Percentiles rank a stretch among this genome's conserved stretches.
phyloP scores from a whole-genome alignment of 2,888 invertebrate species.

The Agonum fuliginosum region DNA sequence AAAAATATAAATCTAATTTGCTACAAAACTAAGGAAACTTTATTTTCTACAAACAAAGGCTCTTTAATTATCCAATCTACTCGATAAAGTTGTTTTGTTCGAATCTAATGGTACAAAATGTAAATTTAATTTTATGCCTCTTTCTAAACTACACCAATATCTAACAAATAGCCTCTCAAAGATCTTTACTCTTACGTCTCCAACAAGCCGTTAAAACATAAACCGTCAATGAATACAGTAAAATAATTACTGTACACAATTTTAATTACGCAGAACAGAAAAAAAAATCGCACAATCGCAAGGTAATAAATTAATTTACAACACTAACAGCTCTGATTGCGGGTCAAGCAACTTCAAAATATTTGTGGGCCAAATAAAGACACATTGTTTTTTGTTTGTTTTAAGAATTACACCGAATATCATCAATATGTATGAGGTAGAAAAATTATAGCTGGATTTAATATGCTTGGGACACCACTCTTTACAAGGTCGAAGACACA shows the following conservation, averaged over 20 bases:
- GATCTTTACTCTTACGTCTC: background rate
- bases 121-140: too few relatives aligned
- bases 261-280: conserved; percentile 22
- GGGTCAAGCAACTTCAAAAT: conserved; percentile 32
- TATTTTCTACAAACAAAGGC: too few relatives aligned
- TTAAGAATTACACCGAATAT: conserved; percentile 21
- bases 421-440: conserved; percentile 29
- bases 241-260: conserved; percentile 6
- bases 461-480: background rate
- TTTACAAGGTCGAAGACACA: conserved; percentile 14
- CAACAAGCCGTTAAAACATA: conserved; percentile 11
- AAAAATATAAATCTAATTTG: too few relatives aligned
- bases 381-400: conserved; percentile 37
- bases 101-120: too few relatives aligned
- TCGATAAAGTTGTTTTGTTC: too few relatives aligned
- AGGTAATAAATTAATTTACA: conserved; percentile 38
- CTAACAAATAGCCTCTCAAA: too few relatives aligned
- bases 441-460: conserved; percentile 15
- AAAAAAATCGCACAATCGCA: conserved; percentile 1
- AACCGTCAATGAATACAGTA: conserved; percentile 1
- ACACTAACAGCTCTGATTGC: background rate
- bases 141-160: too few relatives aligned
- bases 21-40: too few relatives aligned
- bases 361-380: conserved; percentile 32
- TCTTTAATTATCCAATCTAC: too few relatives aligned